Base-by-base conservation (phyloP, 1,140 invertebrate genomes). In the Drepana arcuata region DNA sequence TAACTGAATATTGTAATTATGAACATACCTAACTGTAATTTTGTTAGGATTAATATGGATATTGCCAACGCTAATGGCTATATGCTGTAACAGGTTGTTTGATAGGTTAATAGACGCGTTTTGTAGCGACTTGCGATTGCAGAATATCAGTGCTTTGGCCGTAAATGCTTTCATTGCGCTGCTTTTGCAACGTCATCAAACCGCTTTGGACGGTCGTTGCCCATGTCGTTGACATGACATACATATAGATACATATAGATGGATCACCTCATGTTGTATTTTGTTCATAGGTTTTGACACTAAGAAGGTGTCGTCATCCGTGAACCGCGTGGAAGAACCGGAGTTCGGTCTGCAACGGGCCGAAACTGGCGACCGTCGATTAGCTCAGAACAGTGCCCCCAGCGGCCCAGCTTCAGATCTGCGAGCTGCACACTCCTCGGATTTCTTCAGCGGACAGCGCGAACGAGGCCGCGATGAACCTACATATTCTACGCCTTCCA, bases 261-360 rank as follows among this genome's bases (percentile, higher is more conserved):
- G 18, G 9, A n/a, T n/a, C n/a, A n/a, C n/a, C n/a, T n/a, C n/a
- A n/a, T n/a, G n/a, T n/a, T n/a, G n/a, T n/a, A n/a, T n/a, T n/a
- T n/a, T n/a, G n/a, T 26, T 15, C 16, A 32, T 53, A 87, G 86
- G 86, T 51, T 87, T 84, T 54, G 88, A 89, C 51, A 88, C 85
- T 23, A 89, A 88, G 65, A 86, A 86, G 30, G 63, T 84, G 12
- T 85, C 85, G 38, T 78, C 85, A 41, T 58, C 79, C 41, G 69
- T 65, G 32, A 87, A 87, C 44, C 88, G 82, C 34, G 92, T 93
- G 61, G 88, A 90, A 14, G 91, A 93, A 70, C 83, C 88, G 7
- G 89, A 91, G 23, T 93, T 92, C 68, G 87, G 90, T 53, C 84
- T 93, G 3, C 91, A 93, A 55, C 84, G 90, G 9, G 91, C 91